Conservation (phyloP, 2,888 invertebrate species). For the Torymus texanus region DNA sequence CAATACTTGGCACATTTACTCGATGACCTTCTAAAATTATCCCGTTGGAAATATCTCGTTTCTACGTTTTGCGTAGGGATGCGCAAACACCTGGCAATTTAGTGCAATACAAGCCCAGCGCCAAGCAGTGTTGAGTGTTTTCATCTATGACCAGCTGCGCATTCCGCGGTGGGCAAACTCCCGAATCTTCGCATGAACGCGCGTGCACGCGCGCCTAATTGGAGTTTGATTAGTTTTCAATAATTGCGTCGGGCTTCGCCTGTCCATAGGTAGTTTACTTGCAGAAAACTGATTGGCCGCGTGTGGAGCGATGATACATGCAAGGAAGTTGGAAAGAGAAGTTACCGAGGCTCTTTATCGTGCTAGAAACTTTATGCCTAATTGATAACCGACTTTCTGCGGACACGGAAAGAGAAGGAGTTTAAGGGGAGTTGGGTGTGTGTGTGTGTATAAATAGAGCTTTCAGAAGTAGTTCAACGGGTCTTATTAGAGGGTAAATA, state of each 20-base stretch:
- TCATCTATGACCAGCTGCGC: neutral
- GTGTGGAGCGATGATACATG: conserved; percentile 33
- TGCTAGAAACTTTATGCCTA: conserved; percentile 44
- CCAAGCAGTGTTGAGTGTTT: too few relatives aligned
- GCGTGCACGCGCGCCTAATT: conserved; percentile 61
- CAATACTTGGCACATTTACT: too few relatives aligned
- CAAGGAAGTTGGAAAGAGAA: neutral
- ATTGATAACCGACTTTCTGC: conserved; percentile 48
- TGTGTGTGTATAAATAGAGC: neutral
- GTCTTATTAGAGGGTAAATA: too few relatives aligned
- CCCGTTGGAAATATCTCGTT: too few relatives aligned
- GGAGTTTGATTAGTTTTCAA: conserved; percentile 66
- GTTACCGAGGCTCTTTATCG: conserved; percentile 33
- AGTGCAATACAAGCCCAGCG: too few relatives aligned
- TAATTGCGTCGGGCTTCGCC: conserved; percentile 61
- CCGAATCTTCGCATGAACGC: neutral
- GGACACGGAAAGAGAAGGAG: too few relatives aligned
- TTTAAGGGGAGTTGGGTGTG: neutral
- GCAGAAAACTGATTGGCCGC: conserved; percentile 43
- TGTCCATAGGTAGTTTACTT: conserved; percentile 62
- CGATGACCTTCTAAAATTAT: too few relatives aligned
- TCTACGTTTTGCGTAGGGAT: too few relatives aligned
- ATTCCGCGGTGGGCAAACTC: neutral
- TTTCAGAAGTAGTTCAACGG: conserved; percentile 1
- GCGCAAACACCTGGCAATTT: too few relatives aligned